Evolutionary conservation across 2,113 vertebrate genomes (phyloP).

Genomic region (Pardalotus punctatus): DNA sequence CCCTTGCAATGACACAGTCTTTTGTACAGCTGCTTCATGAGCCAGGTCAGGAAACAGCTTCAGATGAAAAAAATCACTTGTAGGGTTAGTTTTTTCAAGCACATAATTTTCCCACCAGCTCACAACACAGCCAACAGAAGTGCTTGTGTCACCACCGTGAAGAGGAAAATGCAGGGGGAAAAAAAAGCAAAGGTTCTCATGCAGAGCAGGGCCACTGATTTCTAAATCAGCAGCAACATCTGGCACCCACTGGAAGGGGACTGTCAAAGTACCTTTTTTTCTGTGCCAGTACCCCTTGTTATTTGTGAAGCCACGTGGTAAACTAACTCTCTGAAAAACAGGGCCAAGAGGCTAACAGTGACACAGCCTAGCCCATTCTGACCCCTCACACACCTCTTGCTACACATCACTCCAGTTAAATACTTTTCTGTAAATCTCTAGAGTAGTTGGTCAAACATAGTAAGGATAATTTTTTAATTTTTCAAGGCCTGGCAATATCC

Average conservation of each 20-base stretch:
- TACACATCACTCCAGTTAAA: neutral
- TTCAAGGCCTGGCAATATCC: neutral
- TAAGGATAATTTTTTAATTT: neutral
- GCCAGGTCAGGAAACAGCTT: neutral
- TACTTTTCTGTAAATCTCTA: neutral
- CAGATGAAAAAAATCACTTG: neutral
- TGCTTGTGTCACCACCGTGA: conserved; percentile 6
- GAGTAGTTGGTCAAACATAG: neutral
- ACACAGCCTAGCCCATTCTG: neutral
- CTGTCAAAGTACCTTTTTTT: neutral
- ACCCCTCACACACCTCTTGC: neutral
- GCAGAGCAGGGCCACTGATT: conserved; percentile 33
- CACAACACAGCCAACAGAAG: conserved; percentile 47
- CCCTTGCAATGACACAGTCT: conserved; percentile 41
- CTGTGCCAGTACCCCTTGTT: neutral
- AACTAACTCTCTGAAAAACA: neutral
- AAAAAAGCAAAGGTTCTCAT: conserved; percentile 49
- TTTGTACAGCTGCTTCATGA: conserved; percentile 27
- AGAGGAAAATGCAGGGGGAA: conserved; percentile 40
- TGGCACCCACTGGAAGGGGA: neutral
- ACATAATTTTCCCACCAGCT: conserved; percentile 4
- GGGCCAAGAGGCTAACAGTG: neutral
- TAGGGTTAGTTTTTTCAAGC: neutral
- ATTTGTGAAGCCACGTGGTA: neutral
- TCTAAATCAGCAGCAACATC: neutral